Evolutionary conservation across 2,113 vertebrate species (phyloP).

Genomic region (Pampusana beccarii): DNA sequence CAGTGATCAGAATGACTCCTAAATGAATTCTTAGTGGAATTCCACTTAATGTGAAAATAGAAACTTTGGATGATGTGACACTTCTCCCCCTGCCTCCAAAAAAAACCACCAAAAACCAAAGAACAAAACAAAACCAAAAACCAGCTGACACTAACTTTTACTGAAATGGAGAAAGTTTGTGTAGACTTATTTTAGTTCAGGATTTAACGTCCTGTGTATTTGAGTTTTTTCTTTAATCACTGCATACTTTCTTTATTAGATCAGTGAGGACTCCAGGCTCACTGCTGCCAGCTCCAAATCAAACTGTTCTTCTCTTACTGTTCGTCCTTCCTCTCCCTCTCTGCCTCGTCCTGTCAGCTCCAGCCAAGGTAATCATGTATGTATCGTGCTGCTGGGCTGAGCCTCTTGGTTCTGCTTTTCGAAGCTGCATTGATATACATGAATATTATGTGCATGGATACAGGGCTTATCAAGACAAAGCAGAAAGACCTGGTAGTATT

Average conservation of each 20-base stretch:
- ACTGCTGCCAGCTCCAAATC: slow-evolving; percentile 77
- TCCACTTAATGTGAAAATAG: not conserved
- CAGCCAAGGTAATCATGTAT: slow-evolving; percentile 97
- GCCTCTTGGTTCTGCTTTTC: slow-evolving; percentile 70
- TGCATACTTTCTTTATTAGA: slow-evolving; percentile 83
- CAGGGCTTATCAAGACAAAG: not conserved
- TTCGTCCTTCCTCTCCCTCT: slow-evolving; percentile 80
- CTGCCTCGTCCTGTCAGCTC: slow-evolving; percentile 87
- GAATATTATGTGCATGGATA: slow-evolving; percentile 27
- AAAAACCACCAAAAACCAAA: no score
- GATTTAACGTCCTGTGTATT: not conserved
- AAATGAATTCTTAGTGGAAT: not conserved
- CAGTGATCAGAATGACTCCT: not conserved
- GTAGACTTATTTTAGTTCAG: not conserved
- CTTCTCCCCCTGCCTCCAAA: rapidly evolving
- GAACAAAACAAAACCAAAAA: no score
- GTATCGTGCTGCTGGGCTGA: slow-evolving; percentile 80
- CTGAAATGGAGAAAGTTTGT: not conserved
- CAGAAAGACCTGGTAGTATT: not conserved
- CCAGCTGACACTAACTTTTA: not conserved
- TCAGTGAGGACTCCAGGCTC: slow-evolving; percentile 87
- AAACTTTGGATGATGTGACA: not conserved
- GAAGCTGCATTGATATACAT: slow-evolving; percentile 72
- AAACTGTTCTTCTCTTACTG: slow-evolving; percentile 76
- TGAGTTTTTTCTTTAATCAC: slow-evolving; percentile 53